A percentile compares a stretch with the other conserved stretches of the same genome.
Conservation (phyloP, 2,797 vertebrate genomes). For the Molothrus ater region DNA sequence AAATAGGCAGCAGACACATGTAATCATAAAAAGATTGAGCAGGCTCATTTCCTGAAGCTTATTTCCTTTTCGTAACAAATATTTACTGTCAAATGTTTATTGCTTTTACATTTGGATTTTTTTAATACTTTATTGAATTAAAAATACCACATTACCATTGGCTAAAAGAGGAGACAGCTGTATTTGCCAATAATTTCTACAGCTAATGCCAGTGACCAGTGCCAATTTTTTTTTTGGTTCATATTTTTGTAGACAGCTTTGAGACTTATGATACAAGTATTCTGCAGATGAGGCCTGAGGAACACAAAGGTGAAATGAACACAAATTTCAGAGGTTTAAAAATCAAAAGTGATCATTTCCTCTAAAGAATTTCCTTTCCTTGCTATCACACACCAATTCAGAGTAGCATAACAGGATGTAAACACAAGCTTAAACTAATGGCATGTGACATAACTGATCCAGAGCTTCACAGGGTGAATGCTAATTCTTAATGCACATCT, state of each 20-base stretch:
- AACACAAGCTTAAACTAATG: slow-evolving; percentile 13
- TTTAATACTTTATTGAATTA: slow-evolving; percentile 76
- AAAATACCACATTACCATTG: slow-evolving; percentile 79
- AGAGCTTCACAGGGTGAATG: neutral
- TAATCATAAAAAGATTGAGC: slow-evolving; percentile 65
- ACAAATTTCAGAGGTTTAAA: slow-evolving; percentile 6
- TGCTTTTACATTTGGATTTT: slow-evolving; percentile 74
- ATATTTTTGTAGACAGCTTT: slow-evolving; percentile 74
- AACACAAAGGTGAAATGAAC: slow-evolving; percentile 47
- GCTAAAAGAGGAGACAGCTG: slow-evolving; percentile 76
- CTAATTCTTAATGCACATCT: neutral
- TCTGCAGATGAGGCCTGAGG: slow-evolving; percentile 64
- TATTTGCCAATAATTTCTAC: slow-evolving; percentile 76
- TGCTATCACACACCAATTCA: neutral
- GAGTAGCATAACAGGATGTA: neutral
- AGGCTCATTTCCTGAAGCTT: slow-evolving; percentile 67
- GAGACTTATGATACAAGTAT: slow-evolving; percentile 63
- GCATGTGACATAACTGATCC: neutral
- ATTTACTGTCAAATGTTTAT: slow-evolving; percentile 75
- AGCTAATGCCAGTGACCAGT: slow-evolving; percentile 69
- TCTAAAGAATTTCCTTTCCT: neutral
- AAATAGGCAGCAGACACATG: slow-evolving; percentile 44
- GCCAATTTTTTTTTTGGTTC: slow-evolving; percentile 76
- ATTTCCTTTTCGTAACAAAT: slow-evolving; percentile 76
- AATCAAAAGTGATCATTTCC: slow-evolving; percentile 20